Base-by-base conservation (phyloP, 2,888 invertebrate genomes). In the Tetrapedia diversipes region DNA sequence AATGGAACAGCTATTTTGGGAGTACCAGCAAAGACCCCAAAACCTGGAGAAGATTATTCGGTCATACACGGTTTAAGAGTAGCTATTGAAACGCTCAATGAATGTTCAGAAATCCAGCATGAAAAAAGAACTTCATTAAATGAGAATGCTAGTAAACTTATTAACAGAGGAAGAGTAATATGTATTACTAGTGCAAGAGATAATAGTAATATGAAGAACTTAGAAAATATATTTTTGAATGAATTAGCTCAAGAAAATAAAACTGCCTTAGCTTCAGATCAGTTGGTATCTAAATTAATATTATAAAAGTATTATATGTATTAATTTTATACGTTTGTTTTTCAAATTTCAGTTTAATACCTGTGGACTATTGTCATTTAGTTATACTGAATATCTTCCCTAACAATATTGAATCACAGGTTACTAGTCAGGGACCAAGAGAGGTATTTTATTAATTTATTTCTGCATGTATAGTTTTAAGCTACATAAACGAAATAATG, bases 321-420 rank as follows among this genome's bases (percentile, higher is more conserved):
- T 32, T 1, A 16, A 45, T 27, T 41, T 65, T 72, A 19, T 56
- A 32, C 22, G 8, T 37, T n/a, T 32, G 43, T 70, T n/a, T 54
- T 71, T 79, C 80, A 51, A 74, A 79, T 93, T 92, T 80, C 92
- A 95, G 96, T 85, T 92, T 95, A 59, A 92, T 98, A 78, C 94
- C 95, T 0, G 95, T 98, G 78, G 95, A 97, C 89, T 96, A 97
- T 91, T 98, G 98, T 88, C 98, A 98, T 91, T 93, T 99, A 86
- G 96, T 98, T 0, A 95, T 98, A 69, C 94, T 99, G 43, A 98
- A 98, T 92, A 95, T 98, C 11, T 96, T 96, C 83, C 98, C 98
- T 0, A 94, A 96, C 80, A 96, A 95, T 83, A 94, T 95, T 39
- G 96, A 96, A 63, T 95, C 96, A 0, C 94, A 95, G 90, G 96